Evolutionary conservation across 1,140 invertebrate species (phyloP), one percentile per base, ranked within the genome.

Genomic region (Triops longicaudatus): DNA sequence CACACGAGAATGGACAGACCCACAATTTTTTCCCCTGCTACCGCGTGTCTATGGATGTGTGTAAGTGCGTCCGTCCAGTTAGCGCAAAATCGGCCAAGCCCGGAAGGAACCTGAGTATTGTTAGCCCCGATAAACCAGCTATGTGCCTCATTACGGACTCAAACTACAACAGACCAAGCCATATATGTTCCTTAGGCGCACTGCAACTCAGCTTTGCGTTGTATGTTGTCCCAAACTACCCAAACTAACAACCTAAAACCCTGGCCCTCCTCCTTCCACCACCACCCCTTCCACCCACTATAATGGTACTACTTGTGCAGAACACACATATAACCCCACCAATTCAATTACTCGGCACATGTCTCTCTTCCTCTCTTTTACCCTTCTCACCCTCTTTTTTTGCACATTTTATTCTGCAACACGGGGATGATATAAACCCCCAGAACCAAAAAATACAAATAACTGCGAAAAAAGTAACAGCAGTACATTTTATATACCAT

Each of bases 61-160:
- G 50, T 0, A 63, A n/a, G 50, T 63, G 50, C 22, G 50, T 63
- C 50, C 50, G 22, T 37, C 31, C 31, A 22, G 14, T 63, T 63
- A 22, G 22, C 14, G 14, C 50, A 22, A 63, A 63, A 63, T 17
- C 50, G 50, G 6, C 50, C 50, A 63, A 6, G 50, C 50, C 50
- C 50, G 50, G 50, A 63, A 63, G 50, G 50, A 63, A 63, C 50
- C 50, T 22, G 14, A 17, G 50, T 22, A 63, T 63, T 63, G 50
- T 63, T 63, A 63, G 50, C 22, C 14, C 10, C 10, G 50, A 22
- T 14, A 63, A 63, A 2, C 50, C 10, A 63, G 17, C 17, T 63
- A 63, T 63, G 50, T 63, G 50, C 50, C 50, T 63, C 50, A 63
- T 63, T 63, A 63, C 50, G 17, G 50, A 63, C 50, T 63, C 22